Conservation (phyloP, 2,113 vertebrate species). For the Xiphophorus couchianus region DNA sequence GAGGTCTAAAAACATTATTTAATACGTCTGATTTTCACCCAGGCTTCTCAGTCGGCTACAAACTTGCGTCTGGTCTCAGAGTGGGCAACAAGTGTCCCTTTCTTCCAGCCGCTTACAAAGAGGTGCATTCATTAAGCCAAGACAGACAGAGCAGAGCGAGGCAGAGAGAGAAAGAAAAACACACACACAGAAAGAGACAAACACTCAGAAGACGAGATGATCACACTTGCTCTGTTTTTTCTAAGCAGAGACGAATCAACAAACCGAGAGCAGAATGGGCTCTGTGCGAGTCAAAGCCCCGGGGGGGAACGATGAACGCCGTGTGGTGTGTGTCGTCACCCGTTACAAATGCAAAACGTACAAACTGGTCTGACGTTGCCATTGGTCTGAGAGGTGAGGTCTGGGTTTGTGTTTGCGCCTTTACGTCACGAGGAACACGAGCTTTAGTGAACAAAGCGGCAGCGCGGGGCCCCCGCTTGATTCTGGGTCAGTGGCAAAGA, state of each 20-base stretch:
- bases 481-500: constrained; percentile 35
- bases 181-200: neutral
- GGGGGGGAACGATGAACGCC: constrained; percentile 37
- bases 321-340: constrained; percentile 29
- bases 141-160: constrained; percentile 30
- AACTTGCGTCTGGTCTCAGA: constrained; percentile 21
- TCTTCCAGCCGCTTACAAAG: constrained; percentile 76
- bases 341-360: constrained; percentile 28
- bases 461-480: constrained; percentile 5
- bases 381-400: neutral
- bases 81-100: constrained; percentile 77
- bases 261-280: constrained; percentile 54
- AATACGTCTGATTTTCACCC: constrained; percentile 48
- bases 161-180: constrained; percentile 34
- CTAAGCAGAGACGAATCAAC: constrained; percentile 71
- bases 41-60: constrained; percentile 10
- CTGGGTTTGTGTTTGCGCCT: constrained; percentile 6
- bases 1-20: neutral
- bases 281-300: constrained; percentile 38
- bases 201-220: constrained; percentile 9
- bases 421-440: constrained; percentile 41
- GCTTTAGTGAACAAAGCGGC: constrained; percentile 28
- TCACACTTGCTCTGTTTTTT: constrained; percentile 64
- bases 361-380: constrained; percentile 17
- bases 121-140: constrained; percentile 67